Percentiles rank a stretch among this genome's conserved stretches.
phyloP scores from a whole-genome alignment of 2,113 vertebrate genomes.

The Triplophysa dalaica region DNA sequence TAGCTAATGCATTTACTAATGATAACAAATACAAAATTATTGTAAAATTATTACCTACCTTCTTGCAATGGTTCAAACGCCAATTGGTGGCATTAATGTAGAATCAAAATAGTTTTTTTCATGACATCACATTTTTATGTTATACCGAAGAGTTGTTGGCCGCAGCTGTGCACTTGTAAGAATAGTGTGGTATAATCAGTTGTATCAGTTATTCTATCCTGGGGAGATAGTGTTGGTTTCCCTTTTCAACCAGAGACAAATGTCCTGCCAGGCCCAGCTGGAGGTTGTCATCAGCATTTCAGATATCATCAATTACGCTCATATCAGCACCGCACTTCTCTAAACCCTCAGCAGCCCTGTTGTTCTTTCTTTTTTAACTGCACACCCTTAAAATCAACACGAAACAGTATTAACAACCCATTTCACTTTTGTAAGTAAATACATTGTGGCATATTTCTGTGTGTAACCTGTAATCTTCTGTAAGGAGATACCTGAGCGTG shows the following conservation, averaged over 20 bases:
- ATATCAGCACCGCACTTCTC: conserved; percentile 42
- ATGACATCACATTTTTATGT: background rate
- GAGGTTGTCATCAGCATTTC: conserved; percentile 47
- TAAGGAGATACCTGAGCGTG: too few species aligned
- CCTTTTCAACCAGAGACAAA: conserved; percentile 46
- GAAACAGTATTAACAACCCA: background rate
- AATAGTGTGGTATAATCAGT: conserved; percentile 11
- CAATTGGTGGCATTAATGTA: too few species aligned
- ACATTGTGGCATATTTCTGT: too few species aligned
- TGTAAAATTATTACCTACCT: too few species aligned
- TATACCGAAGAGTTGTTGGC: background rate
- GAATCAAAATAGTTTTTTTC: too few species aligned
- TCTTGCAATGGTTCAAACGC: too few species aligned
- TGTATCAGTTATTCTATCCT: conserved; percentile 34
- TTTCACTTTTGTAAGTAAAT: background rate
- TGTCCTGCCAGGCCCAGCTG: conserved; percentile 46
- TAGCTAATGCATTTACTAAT: too few species aligned
- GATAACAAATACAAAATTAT: too few species aligned
- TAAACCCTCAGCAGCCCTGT: conserved; percentile 24
- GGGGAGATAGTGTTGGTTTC: conserved; percentile 20
- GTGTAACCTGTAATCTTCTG: too few species aligned
- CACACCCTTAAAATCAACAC: background rate
- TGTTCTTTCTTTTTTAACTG: background rate
- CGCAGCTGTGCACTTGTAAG: background rate
- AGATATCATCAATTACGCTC: conserved; percentile 45